Conservation (phyloP, 2,113 vertebrate genomes). For the Labrus mixtus region DNA sequence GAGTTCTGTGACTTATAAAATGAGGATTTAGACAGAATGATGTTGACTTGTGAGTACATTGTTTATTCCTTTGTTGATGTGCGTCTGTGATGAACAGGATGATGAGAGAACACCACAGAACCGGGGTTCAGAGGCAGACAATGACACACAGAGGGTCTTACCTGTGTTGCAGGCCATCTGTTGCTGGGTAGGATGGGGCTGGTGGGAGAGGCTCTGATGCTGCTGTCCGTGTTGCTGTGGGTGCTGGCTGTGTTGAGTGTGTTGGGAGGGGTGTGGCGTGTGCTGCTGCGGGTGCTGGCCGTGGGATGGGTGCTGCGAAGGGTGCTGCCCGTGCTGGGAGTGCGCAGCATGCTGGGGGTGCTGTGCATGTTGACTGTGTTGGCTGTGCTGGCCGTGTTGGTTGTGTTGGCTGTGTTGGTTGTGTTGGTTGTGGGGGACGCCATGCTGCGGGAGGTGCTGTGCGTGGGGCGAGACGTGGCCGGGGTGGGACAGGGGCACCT, state of each 20-base stretch:
- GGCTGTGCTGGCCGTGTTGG: conserved; percentile 78
- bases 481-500: conserved; percentile 87
- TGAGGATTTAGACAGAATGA: conserved; percentile 16
- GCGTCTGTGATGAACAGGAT: conserved; percentile 30
- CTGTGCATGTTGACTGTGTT: conserved; percentile 67
- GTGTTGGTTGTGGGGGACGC: conserved; percentile 73
- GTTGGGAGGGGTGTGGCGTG: conserved; percentile 80
- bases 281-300: conserved; percentile 78
- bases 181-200: conserved; percentile 88
- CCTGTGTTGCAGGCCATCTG: conserved; percentile 91
- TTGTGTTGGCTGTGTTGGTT: conserved; percentile 78
- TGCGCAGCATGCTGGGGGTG: conserved; percentile 72
- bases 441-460: conserved; percentile 82
- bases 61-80: background rate
- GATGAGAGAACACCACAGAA: conserved; percentile 16
- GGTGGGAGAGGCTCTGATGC: conserved; percentile 88
- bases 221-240: conserved; percentile 83
- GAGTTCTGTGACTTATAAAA: conserved; percentile 44
- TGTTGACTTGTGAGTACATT: conserved; percentile 21
- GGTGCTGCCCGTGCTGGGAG: conserved; percentile 80
- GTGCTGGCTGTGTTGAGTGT: conserved; percentile 82
- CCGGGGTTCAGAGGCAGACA: background rate
- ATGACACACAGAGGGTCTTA: conserved; percentile 76
- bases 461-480: conserved; percentile 83
- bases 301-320: conserved; percentile 75